These are phyloP conservation scores for Drosophila antonietae DNA, from an alignment of 2,888 invertebrate genomes.

Conservation along the genomic window DNA sequence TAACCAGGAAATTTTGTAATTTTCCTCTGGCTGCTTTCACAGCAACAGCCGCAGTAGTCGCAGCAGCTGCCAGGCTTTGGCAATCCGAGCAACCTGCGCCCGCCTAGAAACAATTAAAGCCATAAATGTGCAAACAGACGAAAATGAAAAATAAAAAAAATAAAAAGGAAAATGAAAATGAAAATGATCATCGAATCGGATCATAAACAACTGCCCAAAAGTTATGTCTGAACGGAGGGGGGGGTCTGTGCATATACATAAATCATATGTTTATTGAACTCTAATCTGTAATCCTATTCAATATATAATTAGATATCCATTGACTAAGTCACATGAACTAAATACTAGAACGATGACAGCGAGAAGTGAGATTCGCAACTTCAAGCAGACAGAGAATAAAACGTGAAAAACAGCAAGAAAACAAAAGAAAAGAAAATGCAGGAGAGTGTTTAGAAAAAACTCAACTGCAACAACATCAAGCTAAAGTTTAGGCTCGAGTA, in stretches of 20 bases:
- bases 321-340: constrained; percentile 18
- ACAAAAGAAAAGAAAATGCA: constrained; percentile 35
- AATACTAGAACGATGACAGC: constrained; percentile 45
- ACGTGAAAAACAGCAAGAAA: constrained; percentile 13
- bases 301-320: constrained; percentile 13
- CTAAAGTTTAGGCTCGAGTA: constrained; percentile 5
- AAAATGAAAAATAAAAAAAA: neutral
- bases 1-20: constrained; percentile 79
- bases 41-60: constrained; percentile 28
- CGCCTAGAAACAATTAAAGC: constrained; percentile 62
- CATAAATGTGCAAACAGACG: constrained; percentile 35
- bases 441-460: constrained; percentile 27
- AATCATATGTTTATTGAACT: constrained; percentile 5
- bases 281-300: neutral
- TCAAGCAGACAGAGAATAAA: constrained; percentile 31
- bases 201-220: constrained; percentile 57
- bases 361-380: constrained; percentile 28
- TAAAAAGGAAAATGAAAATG: neutral
- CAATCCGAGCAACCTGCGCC: constrained; percentile 44
- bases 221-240: neutral
- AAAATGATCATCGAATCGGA: constrained; percentile 35
- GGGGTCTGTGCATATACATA: neutral
- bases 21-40: constrained; percentile 67
- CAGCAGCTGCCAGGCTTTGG: constrained; percentile 24
- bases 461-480: constrained; percentile 30